Evolutionary conservation across 2,113 vertebrate species (phyloP).

Genomic region (Catharus fuscescens): DNA sequence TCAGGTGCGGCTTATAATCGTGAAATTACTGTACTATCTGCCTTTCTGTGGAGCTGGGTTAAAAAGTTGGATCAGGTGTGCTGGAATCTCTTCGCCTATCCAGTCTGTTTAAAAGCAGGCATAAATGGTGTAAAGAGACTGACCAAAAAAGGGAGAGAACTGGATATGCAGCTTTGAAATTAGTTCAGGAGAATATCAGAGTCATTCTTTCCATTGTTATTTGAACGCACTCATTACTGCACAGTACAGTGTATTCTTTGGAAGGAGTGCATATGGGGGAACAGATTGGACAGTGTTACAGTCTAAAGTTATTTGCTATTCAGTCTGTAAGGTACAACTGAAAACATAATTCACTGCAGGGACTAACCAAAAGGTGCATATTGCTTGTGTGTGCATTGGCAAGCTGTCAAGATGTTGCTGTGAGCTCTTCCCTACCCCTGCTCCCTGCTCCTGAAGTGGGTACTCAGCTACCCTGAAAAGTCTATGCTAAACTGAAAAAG

Average conservation of each 20-base stretch:
- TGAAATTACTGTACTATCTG: not conserved
- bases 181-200: conserved; percentile 10
- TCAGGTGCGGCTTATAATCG: no score
- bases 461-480: not conserved
- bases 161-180: conserved; percentile 38
- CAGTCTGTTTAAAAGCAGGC: conserved; percentile 28
- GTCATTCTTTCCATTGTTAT: conserved; percentile 69
- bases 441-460: not conserved
- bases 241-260: conserved; percentile 62
- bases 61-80: conserved; percentile 36
- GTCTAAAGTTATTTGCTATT: conserved; percentile 43
- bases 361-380: not conserved
- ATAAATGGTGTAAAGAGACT: conserved; percentile 32
- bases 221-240: conserved; percentile 23
- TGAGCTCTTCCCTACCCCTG: conserved; percentile 1
- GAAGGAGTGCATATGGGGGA: conserved; percentile 27
- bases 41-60: not conserved
- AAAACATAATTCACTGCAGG: conserved; percentile 49
- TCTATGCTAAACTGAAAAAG: not conserved
- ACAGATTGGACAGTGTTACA: conserved; percentile 48
- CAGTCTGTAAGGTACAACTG: conserved; percentile 8
- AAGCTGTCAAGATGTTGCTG: not conserved
- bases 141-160: conserved; percentile 66
- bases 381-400: not conserved
- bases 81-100: not conserved